Evolutionary conservation across 2,888 invertebrate genomes (phyloP).

Genomic region (Drosophila dives): DNA sequence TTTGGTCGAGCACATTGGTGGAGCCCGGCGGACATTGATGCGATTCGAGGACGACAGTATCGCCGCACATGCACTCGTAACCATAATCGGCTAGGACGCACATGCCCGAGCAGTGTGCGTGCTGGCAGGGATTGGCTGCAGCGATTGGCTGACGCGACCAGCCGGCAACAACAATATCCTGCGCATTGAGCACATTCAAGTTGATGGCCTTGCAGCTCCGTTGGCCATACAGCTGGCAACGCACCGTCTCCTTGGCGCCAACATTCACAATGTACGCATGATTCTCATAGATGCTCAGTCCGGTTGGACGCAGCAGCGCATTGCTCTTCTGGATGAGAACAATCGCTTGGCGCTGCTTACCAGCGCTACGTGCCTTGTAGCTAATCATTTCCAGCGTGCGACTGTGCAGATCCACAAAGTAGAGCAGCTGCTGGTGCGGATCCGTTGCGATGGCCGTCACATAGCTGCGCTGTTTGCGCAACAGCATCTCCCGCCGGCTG

Average conservation of each 20-base stretch:
- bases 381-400: slow-evolving; percentile 86
- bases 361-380: slow-evolving; percentile 76
- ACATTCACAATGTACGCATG: slow-evolving; percentile 89
- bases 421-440: slow-evolving; percentile 88
- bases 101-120: slow-evolving; percentile 87
- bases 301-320: slow-evolving; percentile 87
- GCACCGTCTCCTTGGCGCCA: slow-evolving; percentile 86
- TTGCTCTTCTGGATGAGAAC: slow-evolving; percentile 85
- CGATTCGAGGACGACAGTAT: slow-evolving; percentile 82
- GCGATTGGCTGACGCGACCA: slow-evolving; percentile 86
- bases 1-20: slow-evolving; percentile 60
- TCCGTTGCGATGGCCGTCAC: slow-evolving; percentile 86
- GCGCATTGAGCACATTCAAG: slow-evolving; percentile 85
- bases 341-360: slow-evolving; percentile 73
- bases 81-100: slow-evolving; percentile 87
- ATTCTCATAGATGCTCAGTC: slow-evolving; percentile 90
- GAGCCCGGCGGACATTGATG: slow-evolving; percentile 77
- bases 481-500: slow-evolving; percentile 84
- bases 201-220: slow-evolving; percentile 85
- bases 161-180: slow-evolving; percentile 86
- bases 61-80: slow-evolving; percentile 87
- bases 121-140: slow-evolving; percentile 85
- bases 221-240: slow-evolving; percentile 87
- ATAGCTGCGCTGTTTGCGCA: slow-evolving; percentile 76
- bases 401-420: slow-evolving; percentile 89